Evolutionary conservation across 1,140 invertebrate genomes (phyloP), one percentile per base, ranked within the genome.

Genomic region (Leptinotarsa lineolata): DNA sequence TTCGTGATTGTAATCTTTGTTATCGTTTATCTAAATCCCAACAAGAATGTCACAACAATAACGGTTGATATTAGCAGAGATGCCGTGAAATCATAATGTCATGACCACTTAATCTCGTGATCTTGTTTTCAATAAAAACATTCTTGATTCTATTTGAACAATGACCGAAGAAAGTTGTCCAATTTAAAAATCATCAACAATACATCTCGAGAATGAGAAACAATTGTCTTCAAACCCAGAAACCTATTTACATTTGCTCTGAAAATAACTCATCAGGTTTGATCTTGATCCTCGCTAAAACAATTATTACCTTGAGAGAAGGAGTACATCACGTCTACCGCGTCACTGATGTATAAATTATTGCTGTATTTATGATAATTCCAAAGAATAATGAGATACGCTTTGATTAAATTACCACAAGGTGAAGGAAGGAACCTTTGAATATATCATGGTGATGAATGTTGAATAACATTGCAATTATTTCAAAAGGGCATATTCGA

Each of bases 141-240:
- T 54, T 54, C 48, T 54, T 13, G 48, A 54, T 54, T 54, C 48
- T 54, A 18, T 54, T 54, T 8, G 6, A 54, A 54, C 48, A 54
- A 54, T 54, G 48, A 12, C 3, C 3, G 48, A 54, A 54, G 48
- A 54, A 54, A 54, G 48, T 54, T 54, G 48, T 54, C 16, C 48
- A 54, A 54, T 54, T 54, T n/a, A 54, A 54, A 54, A 54, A 54
- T 54, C 48, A 54, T 54, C n/a, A 54, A 54, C 48, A 54, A 54
- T 54, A 18, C 15, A 54, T 54, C n/a, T 54, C 48, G n/a, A 54
- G 6, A 54, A 54, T 54, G 48, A 54, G 48, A 54, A 54, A 13
- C n/a, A 54, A 54, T 54, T 54, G 48, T 54, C 48, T n/a, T 3
- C 30, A 18, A 54, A 54, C 48, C 48, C 48, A 54, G 48, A 54